Evolutionary conservation across 2,888 invertebrate genomes (phyloP), one percentile per base, ranked within the genome.

Genomic region (Periphyllus acericola): DNA sequence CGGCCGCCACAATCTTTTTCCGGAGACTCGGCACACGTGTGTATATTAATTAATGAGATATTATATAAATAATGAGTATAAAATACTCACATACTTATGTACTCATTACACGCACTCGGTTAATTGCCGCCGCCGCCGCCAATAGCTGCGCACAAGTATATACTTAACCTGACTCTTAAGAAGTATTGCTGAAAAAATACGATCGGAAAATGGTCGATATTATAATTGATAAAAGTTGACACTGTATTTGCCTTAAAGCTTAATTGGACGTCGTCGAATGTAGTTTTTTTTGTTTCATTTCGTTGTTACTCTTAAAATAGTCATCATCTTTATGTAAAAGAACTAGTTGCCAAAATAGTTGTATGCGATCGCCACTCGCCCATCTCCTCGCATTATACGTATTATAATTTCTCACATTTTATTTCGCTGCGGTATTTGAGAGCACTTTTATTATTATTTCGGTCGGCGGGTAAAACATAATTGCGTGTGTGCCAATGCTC

Each of bases 241-340:
- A 71, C 32, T 17, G 14, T n/a, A 80, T 66, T 80, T 1, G 40
- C 80, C 80, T 55, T 40, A n/a, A n/a, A n/a, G n/a, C n/a, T n/a
- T n/a, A 40, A 40, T 80, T 80, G 80, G 80, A 21, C 19, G 29
- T 19, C 29, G 40, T 66, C 36, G 4, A 60, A 21, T 25, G 25
- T 55, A 55, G n/a, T 79, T 66, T 81, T n/a, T 80, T 36, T 66
- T 66, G n/a, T 79, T 66, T 81, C 17, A 66, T 36, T 66, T 66
- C 66, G 36, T 60, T 66, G n/a, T 19, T 21, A 66, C 60, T 80
- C 80, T 80, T 66, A 80, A 81, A 81, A 81, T 81, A 81, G 80
- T 81, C 6, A 25, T 36, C 6, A 72, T 66, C 40, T 66, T 21
- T 19, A 66, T 66, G 21, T 25, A 74, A 60, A 11, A 9, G 66